Conservation (phyloP, 2,113 vertebrate genomes). For the Malurus cyaneus region DNA sequence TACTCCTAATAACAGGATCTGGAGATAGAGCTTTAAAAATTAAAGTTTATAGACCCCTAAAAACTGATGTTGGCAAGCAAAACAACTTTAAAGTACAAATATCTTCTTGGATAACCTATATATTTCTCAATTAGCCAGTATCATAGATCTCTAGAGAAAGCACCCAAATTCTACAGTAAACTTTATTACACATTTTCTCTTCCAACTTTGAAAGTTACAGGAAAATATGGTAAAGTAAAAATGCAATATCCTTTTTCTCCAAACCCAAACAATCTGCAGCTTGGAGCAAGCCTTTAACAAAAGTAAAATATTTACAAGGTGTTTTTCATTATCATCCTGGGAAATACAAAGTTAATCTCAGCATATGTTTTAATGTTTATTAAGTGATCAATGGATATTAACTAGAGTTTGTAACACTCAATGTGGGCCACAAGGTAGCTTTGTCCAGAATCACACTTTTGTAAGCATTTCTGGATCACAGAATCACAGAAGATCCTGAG, state of each 20-base stretch:
- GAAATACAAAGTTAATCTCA: constrained; percentile 2
- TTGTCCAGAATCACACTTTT: background rate
- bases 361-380: constrained; percentile 15
- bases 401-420: constrained; percentile 7
- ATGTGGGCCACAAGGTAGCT: background rate
- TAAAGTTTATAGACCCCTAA: background rate
- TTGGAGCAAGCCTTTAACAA: background rate
- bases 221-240: background rate
- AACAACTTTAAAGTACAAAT: background rate
- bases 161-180: background rate
- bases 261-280: background rate
- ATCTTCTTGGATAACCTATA: background rate
- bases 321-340: background rate
- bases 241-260: background rate
- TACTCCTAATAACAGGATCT: background rate
- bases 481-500: background rate
- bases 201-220: background rate
- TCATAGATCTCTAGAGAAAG: background rate
- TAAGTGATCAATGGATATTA: constrained; percentile 20
- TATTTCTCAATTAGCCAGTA: background rate
- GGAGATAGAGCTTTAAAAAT: background rate
- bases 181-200: background rate
- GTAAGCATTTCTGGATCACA: background rate
- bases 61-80: background rate
- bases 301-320: constrained; percentile 46